Conservation (phyloP, 2,113 vertebrate genomes). For the Poeciliopsis prolifica region DNA sequence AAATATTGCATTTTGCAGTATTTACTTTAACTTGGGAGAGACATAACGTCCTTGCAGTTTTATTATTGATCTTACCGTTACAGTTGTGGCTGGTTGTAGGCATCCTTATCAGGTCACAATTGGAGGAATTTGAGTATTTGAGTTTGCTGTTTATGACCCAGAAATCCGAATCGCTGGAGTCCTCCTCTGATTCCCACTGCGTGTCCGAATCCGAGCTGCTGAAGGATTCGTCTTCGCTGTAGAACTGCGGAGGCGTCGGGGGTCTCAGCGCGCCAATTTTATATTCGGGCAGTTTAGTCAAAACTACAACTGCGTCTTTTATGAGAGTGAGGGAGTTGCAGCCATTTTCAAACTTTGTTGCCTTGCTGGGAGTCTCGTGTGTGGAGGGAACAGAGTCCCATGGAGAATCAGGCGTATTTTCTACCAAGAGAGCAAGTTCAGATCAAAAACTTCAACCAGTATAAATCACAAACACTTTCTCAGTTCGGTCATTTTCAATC, state of each 20-base stretch:
- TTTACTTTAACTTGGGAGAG: neutral
- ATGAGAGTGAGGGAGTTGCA: neutral
- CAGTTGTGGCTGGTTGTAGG: conserved; percentile 2
- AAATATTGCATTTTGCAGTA: neutral
- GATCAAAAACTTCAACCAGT: too few species aligned
- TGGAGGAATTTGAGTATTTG: conserved; percentile 4
- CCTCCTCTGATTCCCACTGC: conserved; percentile 39
- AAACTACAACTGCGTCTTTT: conserved; percentile 56
- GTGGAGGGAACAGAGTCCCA: conserved; percentile 16
- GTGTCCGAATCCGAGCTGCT: conserved; percentile 53
- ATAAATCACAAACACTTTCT: neutral
- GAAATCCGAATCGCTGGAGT: conserved; percentile 55
- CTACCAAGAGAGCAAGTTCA: conserved; percentile 21
- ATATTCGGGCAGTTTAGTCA: conserved; percentile 60
- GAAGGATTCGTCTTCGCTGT: conserved; percentile 55
- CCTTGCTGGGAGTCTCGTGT: conserved; percentile 15
- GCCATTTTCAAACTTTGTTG: neutral
- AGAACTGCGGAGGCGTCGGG: conserved; percentile 52
- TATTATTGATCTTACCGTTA: conserved; percentile 28
- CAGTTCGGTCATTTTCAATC: neutral
- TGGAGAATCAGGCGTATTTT: conserved; percentile 10
- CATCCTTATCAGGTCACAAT: neutral
- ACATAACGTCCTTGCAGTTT: neutral
- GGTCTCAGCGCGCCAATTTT: conserved; percentile 52
- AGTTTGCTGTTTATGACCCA: conserved; percentile 2